Base-by-base conservation (phyloP, 1,140 invertebrate species). In the Calephelis virginiensis region DNA sequence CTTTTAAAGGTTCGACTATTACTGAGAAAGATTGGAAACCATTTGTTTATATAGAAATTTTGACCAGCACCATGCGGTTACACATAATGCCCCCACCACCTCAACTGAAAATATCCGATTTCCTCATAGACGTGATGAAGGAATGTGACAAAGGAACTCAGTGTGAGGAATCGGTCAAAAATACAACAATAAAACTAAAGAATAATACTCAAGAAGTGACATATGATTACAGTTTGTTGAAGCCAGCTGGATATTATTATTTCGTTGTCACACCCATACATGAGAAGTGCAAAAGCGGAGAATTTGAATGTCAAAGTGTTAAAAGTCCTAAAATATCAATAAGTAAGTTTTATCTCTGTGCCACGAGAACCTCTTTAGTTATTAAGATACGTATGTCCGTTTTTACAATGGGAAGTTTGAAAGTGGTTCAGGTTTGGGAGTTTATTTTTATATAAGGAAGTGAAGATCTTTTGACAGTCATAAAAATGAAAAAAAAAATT, bases 1-100 rank as follows among this genome's bases (percentile, higher is more conserved):
- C 48, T 37, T 59, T 77, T 80, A 0, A 70, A 90, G 87, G 83
- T 72, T 68, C 78, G 48, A 74, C 72, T 2, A 73, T 78, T n/a
- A 78, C 72, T 17, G 78, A 78, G 66, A 74, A 77, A 17, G 78
- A 82, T 64, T 90, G 86, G 86, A 82, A 81, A 68, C 88, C 88
- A 12, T 90, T 90, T 64, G 71, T 85, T 0, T 90, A 90, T 66
- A 81, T 89, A 45, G 86, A 90, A 65, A 83, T 86, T 67, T 71
- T 86, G 38, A 74, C 70, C 0, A 77, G 60, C 9, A 74, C 68
- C 7, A 81, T 90, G 77, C 76, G 74, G 10, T 63, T 90, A 3
- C 88, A 86, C 60, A 80, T 90, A 56, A 77, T 79, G 68, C 83
- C 85, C 4, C 86, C 88, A 1, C 85, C 86, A 0, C n/a, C 60